phyloP scores from a whole-genome alignment of 2,113 vertebrate species.

The Periophthalmodon schlosseri region DNA sequence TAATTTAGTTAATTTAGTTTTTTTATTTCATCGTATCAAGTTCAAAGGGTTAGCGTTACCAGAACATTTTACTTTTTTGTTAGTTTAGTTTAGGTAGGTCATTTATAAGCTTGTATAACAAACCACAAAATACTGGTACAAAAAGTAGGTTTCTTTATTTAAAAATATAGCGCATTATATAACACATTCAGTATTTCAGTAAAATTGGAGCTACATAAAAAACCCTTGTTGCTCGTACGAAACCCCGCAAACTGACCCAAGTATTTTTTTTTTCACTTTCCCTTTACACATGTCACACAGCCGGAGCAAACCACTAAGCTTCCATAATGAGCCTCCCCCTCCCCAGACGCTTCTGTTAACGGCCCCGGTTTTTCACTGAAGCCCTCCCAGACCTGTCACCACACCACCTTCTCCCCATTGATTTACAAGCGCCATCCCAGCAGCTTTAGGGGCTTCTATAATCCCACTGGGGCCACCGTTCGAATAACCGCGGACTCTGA shows the following conservation, averaged over 20 bases:
- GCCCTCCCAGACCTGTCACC: constrained; percentile 72
- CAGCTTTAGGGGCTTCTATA: constrained; percentile 69
- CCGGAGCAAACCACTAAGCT: constrained; percentile 30
- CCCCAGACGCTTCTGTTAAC: constrained; percentile 66
- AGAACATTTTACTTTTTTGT: too few species aligned
- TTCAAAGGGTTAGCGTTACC: too few species aligned
- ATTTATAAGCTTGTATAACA: too few species aligned
- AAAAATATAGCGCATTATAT: too few species aligned
- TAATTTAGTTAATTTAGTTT: too few species aligned
- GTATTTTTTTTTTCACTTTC: constrained; percentile 48
- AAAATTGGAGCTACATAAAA: too few species aligned
- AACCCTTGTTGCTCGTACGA: constrained; percentile 16
- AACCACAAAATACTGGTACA: too few species aligned
- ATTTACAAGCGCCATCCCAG: constrained; percentile 74
- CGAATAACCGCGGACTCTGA: constrained; percentile 57
- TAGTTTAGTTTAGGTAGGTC: too few species aligned
- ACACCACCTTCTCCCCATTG: constrained; percentile 64
- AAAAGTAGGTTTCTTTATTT: too few species aligned
- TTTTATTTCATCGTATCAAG: too few species aligned
- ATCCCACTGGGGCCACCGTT: constrained; percentile 67
- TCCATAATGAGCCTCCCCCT: constrained; percentile 45
- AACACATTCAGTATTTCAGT: too few species aligned
- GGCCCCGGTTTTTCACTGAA: constrained; percentile 57
- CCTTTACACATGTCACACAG: constrained; percentile 52
- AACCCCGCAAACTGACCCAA: constrained; percentile 33